These are phyloP conservation scores for Uria aalge DNA, from an alignment of 2,113 vertebrate species.

Conservation along the genomic window DNA sequence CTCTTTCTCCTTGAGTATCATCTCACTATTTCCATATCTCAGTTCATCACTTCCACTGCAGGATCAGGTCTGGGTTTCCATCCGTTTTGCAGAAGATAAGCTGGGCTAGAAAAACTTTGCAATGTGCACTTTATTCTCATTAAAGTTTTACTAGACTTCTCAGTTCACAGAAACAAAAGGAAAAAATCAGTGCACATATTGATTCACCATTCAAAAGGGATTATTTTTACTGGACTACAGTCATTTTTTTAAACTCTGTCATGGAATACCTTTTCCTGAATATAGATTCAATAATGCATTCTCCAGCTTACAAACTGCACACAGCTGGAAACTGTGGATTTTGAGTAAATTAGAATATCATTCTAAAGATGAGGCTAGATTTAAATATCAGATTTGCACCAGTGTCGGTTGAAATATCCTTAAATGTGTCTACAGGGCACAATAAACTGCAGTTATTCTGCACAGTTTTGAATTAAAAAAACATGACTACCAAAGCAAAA, in stretches of 20 bases:
- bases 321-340: not conserved
- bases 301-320: not conserved
- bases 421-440: not conserved
- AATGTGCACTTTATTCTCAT: not conserved
- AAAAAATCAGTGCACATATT: not conserved
- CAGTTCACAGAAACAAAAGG: not conserved
- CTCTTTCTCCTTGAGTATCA: not conserved
- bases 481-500: not conserved
- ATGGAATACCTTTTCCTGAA: not conserved
- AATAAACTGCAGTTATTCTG: not conserved
- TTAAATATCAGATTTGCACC: not conserved
- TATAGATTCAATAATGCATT: not conserved
- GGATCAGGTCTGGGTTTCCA: not conserved
- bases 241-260: not conserved
- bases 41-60: not conserved
- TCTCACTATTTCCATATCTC: not conserved
- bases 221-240: not conserved
- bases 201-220: not conserved
- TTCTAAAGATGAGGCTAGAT: not conserved
- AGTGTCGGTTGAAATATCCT: not conserved
- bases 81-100: not conserved
- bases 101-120: not conserved
- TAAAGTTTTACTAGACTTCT: not conserved
- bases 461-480: not conserved
- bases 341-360: not conserved